Conservation (phyloP, 1,140 invertebrate species). For the Melanaphis sacchari region DNA sequence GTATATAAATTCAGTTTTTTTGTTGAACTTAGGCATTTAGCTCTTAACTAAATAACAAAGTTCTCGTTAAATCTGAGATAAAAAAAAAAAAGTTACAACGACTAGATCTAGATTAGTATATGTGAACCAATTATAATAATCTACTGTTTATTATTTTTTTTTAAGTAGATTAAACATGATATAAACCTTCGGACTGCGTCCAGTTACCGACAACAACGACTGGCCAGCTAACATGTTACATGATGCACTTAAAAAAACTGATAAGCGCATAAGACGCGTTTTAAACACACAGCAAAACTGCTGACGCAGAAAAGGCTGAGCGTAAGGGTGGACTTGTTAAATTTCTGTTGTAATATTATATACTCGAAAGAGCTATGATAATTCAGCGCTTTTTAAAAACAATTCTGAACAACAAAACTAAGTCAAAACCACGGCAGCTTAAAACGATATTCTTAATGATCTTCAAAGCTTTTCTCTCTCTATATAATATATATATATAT, state of each 20-base stretch:
- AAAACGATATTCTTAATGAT: not conserved
- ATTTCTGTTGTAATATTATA: not conserved
- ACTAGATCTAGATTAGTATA: not conserved
- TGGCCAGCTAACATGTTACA: not conserved
- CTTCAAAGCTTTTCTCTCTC: no score
- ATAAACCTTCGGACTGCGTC: not conserved
- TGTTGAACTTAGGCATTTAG: not conserved
- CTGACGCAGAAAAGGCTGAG: not conserved
- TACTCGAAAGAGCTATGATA: not conserved
- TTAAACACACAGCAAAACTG: not conserved
- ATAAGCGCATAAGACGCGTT: not conserved
- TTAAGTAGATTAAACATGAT: not conserved
- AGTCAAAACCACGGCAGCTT: not conserved
- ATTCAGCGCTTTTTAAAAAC: not conserved
- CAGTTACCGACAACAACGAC: not conserved
- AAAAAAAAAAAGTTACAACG: not conserved
- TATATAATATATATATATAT: no score
- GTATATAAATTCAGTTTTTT: not conserved
- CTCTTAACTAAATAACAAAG: not conserved
- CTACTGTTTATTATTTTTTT: not conserved
- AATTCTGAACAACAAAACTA: not conserved
- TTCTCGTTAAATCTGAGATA: not conserved
- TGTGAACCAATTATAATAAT: not conserved
- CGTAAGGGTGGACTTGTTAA: not conserved
- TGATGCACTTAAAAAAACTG: not conserved